Conservation (phyloP, 2,113 vertebrate genomes). For the Microtus montanus region DNA sequence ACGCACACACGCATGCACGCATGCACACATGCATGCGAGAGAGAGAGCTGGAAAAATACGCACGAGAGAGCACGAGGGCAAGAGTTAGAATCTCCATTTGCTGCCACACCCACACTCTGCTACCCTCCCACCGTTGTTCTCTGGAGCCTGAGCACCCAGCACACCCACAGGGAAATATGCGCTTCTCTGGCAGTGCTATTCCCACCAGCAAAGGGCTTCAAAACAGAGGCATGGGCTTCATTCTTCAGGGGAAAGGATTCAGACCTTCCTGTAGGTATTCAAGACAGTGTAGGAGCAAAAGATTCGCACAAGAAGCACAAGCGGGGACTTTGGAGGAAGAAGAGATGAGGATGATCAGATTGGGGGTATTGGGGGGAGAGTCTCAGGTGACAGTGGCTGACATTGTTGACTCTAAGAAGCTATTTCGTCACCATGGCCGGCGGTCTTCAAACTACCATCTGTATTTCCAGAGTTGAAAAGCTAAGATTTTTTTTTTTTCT, state of each 20-base stretch:
- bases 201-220: background rate
- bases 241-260: background rate
- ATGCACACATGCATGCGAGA: background rate
- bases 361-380: rapidly evolving
- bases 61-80: background rate
- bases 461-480: background rate
- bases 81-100: rapidly evolving
- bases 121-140: background rate
- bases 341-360: background rate
- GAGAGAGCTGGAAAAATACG: too few species aligned
- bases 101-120: background rate
- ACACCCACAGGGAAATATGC: background rate
- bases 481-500: background rate
- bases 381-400: background rate
- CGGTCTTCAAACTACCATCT: background rate
- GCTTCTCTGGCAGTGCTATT: background rate
- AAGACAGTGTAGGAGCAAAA: background rate
- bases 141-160: background rate
- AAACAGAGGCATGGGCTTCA: slow-evolving; percentile 1
- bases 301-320: background rate
- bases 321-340: background rate
- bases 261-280: background rate
- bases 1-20: background rate
- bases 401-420: background rate
- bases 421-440: background rate